Base-by-base conservation (phyloP, 1,140 invertebrate species). In the Acromyrmex charruanus region DNA sequence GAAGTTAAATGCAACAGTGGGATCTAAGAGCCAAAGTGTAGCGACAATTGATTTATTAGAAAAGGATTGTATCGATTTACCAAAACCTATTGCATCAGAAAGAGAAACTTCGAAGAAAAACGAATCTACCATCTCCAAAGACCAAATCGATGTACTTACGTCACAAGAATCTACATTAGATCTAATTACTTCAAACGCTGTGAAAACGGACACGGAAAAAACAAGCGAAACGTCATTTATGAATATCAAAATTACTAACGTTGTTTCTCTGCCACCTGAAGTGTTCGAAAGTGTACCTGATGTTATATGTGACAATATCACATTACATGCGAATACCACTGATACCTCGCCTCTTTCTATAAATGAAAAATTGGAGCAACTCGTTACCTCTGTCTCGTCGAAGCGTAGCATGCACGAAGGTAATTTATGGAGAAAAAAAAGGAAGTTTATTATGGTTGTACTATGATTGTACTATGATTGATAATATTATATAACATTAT, bases 211-310 rank as follows among this genome's bases (percentile, higher is more conserved):
- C 1, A 16, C 18, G 28, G 7, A 16, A 12, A 18, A 68, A 21
- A 12, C 10, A 58, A 44, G 16, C 0, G 12, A 12, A n/a, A 63
- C 59, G 14, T 53, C 49, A 10, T 0, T 87, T 49, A 77, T 93
- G 35, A 92, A 93, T 66, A 93, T 94, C 1, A 90, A 91, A 80
- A 94, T 94, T 59, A 90, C 81, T 12, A 93, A 93, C 35, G 91
- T 94, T 18, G 88, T 90, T 7, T 94, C 93, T 3, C 53, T 94
- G 25, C 80, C 92, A 16, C 88, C 88, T 1, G 89, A 92, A 63
- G 79, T 75, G 18, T 93, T 93, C 39, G 89, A 87, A 14, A 85
- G 9, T 28, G 74, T 72, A n/a, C 71, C 84, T 7, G 55, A 84
- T 25, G 14, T 18, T 35, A 7, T 18, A 65, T 21, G 7, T 3